Conservation (phyloP, 2,797 vertebrate species). For the Myotis pilosus region DNA sequence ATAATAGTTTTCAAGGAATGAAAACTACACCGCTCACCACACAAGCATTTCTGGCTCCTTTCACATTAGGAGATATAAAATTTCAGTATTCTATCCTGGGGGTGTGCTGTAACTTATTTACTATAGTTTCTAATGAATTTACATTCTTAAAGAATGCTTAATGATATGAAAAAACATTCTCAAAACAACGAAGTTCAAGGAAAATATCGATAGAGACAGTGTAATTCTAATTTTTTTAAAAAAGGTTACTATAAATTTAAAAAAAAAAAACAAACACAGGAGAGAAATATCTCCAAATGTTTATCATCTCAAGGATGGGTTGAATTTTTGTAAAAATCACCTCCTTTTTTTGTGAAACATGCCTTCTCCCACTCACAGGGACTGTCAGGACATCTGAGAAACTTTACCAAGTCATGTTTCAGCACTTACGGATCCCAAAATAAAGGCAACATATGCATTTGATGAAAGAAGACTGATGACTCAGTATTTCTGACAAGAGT, state of each 20-base stretch:
- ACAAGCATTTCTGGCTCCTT: constrained; percentile 1
- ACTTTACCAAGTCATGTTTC: background rate
- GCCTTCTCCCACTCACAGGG: background rate
- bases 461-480: background rate
- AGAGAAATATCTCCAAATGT: background rate
- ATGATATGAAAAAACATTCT: background rate
- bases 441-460: background rate
- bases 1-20: background rate
- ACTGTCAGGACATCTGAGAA: background rate
- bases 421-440: background rate
- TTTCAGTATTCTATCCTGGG: background rate
- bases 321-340: background rate
- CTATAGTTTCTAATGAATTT: background rate
- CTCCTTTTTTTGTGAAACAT: background rate
- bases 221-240: constrained; percentile 20
- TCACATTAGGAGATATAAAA: background rate
- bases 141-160: constrained; percentile 16
- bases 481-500: background rate
- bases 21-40: background rate
- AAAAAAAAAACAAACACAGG: background rate
- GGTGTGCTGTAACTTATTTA: background rate
- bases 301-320: background rate
- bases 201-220: background rate
- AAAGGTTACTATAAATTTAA: background rate
- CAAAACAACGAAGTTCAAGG: constrained; percentile 3